Evolutionary conservation across 2,797 vertebrate species (phyloP), one percentile per base, ranked within the genome.

Genomic region (Dryobates pubescens): DNA sequence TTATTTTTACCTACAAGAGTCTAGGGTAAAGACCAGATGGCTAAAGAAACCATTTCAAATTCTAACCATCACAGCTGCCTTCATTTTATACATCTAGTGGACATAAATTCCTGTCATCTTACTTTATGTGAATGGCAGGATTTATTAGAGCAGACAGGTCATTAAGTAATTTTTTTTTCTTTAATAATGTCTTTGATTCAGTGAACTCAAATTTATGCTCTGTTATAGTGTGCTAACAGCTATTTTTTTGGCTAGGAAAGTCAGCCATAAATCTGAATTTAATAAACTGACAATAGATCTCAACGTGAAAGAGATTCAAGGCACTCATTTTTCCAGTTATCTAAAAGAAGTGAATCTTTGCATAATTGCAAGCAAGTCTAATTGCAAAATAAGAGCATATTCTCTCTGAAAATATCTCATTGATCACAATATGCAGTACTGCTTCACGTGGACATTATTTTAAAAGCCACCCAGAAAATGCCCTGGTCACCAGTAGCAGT

Each of bases 211-310:
- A 98, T 97, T 97, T 97, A 97, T 96, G 93, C 82, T 94, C 85
- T 81, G 78, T 96, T 97, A 97, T 93, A 80, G 91, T 94, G 89
- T 88, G 85, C 80, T 96, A 96, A 95, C 94, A 97, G 95, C 94
- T 95, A 95, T 43, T 93, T 84, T 96, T 96, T 97, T 89, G 93
- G 86, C 76, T 92, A 86, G 94, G 43, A 93, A 94, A 96, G 81
- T 94, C 82, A 69, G 92, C 89, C 77, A 89, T 98, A 98, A 98
- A 98, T 97, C 96, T 97, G 95, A 96, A 92, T 97, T 97, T 97
- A 97, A 97, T 97, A 97, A 98, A 97, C 88, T 97, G 97, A 97
- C 96, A 97, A 96, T 96, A 96, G 96, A 95, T 81, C 82, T 74
- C 96, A 89, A 91, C 79, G 64, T 91, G 92, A 96, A 92, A 94